These are phyloP conservation scores for Amblyjoppa fuscipennis DNA, from an alignment of 2,888 invertebrate genomes.

Conservation along the genomic window DNA sequence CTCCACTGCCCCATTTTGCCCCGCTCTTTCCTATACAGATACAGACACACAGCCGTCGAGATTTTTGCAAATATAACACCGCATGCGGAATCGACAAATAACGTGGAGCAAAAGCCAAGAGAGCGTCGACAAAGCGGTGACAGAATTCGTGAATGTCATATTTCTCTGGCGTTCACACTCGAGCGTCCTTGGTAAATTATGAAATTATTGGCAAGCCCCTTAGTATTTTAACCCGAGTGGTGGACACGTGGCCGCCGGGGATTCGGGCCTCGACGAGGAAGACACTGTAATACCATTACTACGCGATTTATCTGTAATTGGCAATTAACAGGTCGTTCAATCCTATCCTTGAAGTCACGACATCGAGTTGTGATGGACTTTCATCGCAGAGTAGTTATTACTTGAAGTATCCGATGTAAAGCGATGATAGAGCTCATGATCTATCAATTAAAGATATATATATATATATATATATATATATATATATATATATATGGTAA, in stretches of 20 bases:
- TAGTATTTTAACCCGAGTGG: constrained; percentile 64
- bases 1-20: too few species aligned
- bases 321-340: neutral
- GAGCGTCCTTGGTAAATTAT: constrained; percentile 64
- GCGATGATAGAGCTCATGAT: neutral
- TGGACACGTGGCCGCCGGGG: constrained; percentile 52
- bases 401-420: neutral
- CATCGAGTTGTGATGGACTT: neutral
- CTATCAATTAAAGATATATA: neutral
- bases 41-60: constrained; percentile 25
- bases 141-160: constrained; percentile 49
- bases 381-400: neutral
- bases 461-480: too few species aligned
- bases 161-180: constrained; percentile 26
- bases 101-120: constrained; percentile 10
- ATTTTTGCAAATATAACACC: constrained; percentile 62
- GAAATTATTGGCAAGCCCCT: constrained; percentile 68
- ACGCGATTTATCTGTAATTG: neutral
- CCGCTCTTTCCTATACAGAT: too few species aligned
- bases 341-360: neutral
- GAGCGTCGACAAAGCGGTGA: constrained; percentile 29
- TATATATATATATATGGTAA: neutral
- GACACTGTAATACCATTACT: constrained; percentile 5
- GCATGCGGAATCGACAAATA: constrained; percentile 30
- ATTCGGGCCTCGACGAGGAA: constrained; percentile 26